Evolutionary conservation across 64 coral and sea anemone genomes (phyloP).

Genomic region (Trachythela sp.): DNA sequence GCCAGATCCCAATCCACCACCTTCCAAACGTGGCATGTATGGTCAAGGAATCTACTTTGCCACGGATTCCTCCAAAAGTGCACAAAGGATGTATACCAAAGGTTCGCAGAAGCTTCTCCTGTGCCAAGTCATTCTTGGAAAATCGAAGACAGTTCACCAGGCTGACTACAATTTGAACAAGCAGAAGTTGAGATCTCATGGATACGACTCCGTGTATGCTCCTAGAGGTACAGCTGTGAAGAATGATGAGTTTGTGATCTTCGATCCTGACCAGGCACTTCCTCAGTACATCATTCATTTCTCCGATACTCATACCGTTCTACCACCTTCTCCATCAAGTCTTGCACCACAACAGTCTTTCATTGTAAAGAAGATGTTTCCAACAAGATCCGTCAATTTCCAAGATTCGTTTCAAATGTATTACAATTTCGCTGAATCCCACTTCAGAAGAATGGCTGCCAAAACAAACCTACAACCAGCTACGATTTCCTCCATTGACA

Average conservation of each 20-base stretch:
- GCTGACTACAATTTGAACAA: constrained; percentile 4
- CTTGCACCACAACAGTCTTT: background rate
- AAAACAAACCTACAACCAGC: background rate
- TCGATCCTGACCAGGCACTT: background rate
- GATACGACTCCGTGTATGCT: background rate
- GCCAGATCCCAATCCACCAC: constrained; percentile 15
- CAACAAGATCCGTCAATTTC: background rate
- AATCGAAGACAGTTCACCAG: background rate
- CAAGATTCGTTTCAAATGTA: background rate
- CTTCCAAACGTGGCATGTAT: constrained; percentile 22
- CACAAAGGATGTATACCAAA: constrained; percentile 21
- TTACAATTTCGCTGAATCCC: background rate
- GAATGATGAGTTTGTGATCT: constrained; percentile 8
- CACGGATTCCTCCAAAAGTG: constrained; percentile 34
- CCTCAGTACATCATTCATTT: background rate
- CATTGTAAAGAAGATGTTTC: background rate
- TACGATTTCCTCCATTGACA: background rate
- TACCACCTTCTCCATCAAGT: background rate
- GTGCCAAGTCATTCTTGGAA: constrained; percentile 8
- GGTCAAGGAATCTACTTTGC: constrained; percentile 34
- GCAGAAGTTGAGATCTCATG: background rate
- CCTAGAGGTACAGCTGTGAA: background rate
- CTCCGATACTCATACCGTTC: background rate
- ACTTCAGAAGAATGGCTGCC: background rate
- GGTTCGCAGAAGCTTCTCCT: constrained; percentile 21